Conservation (phyloP, 2,888 invertebrate genomes). For the Eristalis tenax region DNA sequence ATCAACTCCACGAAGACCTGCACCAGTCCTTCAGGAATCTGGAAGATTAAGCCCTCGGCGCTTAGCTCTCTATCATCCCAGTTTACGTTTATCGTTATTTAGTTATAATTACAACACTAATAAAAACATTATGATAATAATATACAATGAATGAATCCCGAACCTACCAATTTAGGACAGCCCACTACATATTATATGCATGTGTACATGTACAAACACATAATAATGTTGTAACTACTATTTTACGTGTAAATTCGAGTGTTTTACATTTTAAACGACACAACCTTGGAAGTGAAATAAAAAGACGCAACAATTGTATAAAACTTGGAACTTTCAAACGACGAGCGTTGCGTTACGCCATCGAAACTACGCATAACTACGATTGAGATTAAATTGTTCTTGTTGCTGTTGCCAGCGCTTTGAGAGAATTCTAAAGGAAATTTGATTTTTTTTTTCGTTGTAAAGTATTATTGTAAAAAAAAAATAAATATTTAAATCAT, state of each 20-base stretch:
- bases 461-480: slow-evolving; percentile 72
- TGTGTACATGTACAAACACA: slow-evolving; percentile 23
- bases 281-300: slow-evolving; percentile 46
- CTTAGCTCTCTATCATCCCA: slow-evolving; percentile 67
- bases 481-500: slow-evolving; percentile 42
- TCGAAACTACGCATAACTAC: slow-evolving; percentile 9
- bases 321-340: slow-evolving; percentile 10
- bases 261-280: slow-evolving; percentile 52
- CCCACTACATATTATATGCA: slow-evolving; percentile 21
- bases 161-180: slow-evolving; percentile 51
- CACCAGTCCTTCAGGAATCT: slow-evolving; percentile 98
- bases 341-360: slow-evolving; percentile 24
- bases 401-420: slow-evolving; percentile 61
- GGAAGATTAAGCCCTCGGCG: slow-evolving; percentile 88
- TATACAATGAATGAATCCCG: slow-evolving; percentile 56
- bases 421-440: slow-evolving; percentile 27
- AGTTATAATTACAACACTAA: slow-evolving; percentile 55
- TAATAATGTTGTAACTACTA: slow-evolving; percentile 50
- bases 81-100: slow-evolving; percentile 69
- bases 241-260: slow-evolving; percentile 65
- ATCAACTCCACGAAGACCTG: slow-evolving; percentile 97
- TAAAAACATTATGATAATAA: slow-evolving; percentile 39
- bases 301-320: slow-evolving; percentile 37
- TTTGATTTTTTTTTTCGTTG: slow-evolving; percentile 50
- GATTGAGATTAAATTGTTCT: slow-evolving; percentile 59